Evolutionary conservation across 2,797 vertebrate species (phyloP).

Genomic region (Peromyscus attwateri): DNA sequence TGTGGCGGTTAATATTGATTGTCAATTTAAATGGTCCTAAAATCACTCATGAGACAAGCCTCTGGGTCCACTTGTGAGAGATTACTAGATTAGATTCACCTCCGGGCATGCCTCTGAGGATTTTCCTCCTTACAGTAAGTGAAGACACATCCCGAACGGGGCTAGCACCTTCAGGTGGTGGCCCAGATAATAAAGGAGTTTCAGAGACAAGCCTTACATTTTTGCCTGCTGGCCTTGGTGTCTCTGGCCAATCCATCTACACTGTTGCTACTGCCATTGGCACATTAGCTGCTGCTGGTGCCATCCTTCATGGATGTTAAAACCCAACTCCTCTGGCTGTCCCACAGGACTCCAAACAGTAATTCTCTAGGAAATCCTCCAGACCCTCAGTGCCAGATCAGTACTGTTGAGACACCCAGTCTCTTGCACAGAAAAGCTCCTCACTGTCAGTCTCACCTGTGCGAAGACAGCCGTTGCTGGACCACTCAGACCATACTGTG

Average conservation of each 20-base stretch:
- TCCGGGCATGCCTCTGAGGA: neutral
- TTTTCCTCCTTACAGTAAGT: neutral
- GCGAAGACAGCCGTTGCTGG: neutral
- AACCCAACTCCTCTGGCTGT: neutral
- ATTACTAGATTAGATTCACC: neutral
- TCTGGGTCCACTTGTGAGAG: neutral
- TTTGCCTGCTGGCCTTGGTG: neutral
- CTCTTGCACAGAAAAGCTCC: neutral
- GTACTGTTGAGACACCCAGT: neutral
- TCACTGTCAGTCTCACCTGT: neutral
- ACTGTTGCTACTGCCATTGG: neutral
- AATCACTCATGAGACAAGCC: neutral
- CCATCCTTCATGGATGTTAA: neutral
- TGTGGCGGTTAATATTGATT: neutral
- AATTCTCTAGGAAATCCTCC: neutral
- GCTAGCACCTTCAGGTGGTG: neutral
- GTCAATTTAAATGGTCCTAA: neutral
- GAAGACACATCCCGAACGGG: too few relatives aligned
- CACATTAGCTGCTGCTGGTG: neutral
- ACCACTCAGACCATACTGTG: neutral
- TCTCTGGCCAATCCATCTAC: too few relatives aligned
- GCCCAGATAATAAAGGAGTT: neutral
- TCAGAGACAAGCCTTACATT: neutral
- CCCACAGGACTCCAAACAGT: neutral
- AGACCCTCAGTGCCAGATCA: neutral